Evolutionary conservation across 1,140 invertebrate genomes (phyloP).

Genomic region (Euwallacea fornicatus): DNA sequence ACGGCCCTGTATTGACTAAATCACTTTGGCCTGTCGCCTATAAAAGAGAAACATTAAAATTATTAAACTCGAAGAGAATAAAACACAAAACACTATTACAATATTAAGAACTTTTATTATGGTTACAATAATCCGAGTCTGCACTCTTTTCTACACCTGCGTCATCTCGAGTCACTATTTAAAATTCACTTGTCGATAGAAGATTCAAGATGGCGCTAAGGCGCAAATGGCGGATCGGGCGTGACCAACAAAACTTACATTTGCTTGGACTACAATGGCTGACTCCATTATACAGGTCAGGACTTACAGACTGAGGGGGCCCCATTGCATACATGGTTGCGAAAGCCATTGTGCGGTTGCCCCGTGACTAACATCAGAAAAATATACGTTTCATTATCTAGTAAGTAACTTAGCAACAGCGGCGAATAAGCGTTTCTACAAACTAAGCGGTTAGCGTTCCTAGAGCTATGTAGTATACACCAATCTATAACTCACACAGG

Average conservation of each 20-base stretch:
- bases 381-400: conserved; percentile 14
- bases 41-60: conserved; percentile 37
- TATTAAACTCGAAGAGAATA: conserved; percentile 26
- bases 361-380: conserved; percentile 36
- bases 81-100: conserved; percentile 20
- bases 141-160: neutral
- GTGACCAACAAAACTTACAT: conserved; percentile 31
- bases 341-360: conserved; percentile 21
- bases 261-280: conserved; percentile 23
- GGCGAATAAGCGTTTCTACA: neutral
- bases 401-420: neutral
- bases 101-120: conserved; percentile 29
- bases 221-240: neutral
- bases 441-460: neutral
- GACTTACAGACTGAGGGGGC: conserved; percentile 24
- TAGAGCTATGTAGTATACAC: neutral
- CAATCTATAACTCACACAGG: neutral
- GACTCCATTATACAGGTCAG: conserved; percentile 34
- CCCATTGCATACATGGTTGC: conserved; percentile 20
- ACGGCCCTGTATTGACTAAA: conserved; percentile 10
- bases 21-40: conserved; percentile 38
- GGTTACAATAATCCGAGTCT: neutral
- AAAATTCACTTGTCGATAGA: neutral
- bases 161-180: neutral
- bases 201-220: neutral